These are phyloP conservation scores for Drosophila merina DNA, from an alignment of 2,888 invertebrate genomes.

Conservation along the genomic window DNA sequence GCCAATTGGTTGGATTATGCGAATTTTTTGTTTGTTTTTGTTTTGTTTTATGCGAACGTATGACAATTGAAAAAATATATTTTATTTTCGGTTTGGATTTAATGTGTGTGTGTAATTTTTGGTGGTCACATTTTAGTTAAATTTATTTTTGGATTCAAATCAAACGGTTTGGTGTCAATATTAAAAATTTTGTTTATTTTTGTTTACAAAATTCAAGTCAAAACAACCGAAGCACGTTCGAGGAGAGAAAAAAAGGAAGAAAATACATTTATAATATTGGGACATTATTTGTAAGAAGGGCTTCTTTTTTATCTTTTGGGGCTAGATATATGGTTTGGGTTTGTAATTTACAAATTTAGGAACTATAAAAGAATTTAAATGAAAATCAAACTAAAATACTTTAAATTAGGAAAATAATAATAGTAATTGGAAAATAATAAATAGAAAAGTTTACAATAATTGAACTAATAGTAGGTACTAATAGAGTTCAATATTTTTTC, in stretches of 20 bases:
- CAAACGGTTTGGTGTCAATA: slow-evolving; percentile 45
- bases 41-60: slow-evolving; percentile 13
- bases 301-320: slow-evolving; percentile 20
- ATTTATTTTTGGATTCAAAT: slow-evolving; percentile 61
- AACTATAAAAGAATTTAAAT: background rate
- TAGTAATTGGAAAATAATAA: background rate
- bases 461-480: background rate
- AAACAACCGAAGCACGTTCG: slow-evolving; percentile 56
- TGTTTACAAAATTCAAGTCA: slow-evolving; percentile 55
- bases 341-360: slow-evolving; percentile 16
- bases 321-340: slow-evolving; percentile 41
- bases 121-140: slow-evolving; percentile 55
- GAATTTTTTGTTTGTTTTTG: slow-evolving; percentile 23
- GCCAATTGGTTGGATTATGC: slow-evolving; percentile 34
- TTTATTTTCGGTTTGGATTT: slow-evolving; percentile 40
- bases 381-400: slow-evolving; percentile 4
- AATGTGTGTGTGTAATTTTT: slow-evolving; percentile 15
- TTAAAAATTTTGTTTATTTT: slow-evolving; percentile 17
- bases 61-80: slow-evolving; percentile 20
- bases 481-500: no score
- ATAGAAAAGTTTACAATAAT: background rate
- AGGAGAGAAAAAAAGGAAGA: slow-evolving; percentile 66
- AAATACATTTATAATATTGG: slow-evolving; percentile 63
- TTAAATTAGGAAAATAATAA: slow-evolving; percentile 25
- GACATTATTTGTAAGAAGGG: slow-evolving; percentile 44